Base-by-base conservation (phyloP, 2,113 vertebrate genomes). In the Corvus hawaiiensis region DNA sequence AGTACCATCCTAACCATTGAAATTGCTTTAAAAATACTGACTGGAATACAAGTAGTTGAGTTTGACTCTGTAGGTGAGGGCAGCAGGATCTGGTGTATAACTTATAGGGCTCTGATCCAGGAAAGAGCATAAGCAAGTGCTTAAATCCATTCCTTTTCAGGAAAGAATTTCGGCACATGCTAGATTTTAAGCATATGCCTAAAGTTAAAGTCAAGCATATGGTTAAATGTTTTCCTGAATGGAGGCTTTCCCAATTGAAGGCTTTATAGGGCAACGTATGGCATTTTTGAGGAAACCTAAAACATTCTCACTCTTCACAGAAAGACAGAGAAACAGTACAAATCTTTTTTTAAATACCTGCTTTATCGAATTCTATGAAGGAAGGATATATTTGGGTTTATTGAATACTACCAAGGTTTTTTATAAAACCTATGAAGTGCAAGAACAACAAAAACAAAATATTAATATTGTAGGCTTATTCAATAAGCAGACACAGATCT, bases 201-300 rank as follows among this genome's bases (percentile, higher is more conserved):
- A 48, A 85, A 96, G 78, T 82, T 96, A 92, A 93, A 96, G 82
- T 88, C 79, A 95, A 96, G 52, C 92, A 96, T 96, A 96, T 96
- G 96, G 87, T 88, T 86, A 94, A 93, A 92, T 90, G 81, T 92
- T 97, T 96, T 96, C 56, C 83, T 93, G 78, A 91, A 92, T 78
- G 61, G 67, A 96, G 75, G 80, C 41, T 92, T 90, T 94, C 62
- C 84, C 30, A 6, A 74, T 44, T 88, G 87, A 91, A 91, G 84
- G 14, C 49, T 90, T 87, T 91, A 91, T 90, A 96, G 89, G 92
- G 89, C 85, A 97, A 89, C 32, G 33, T 96, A 96, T 94, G 94
- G 64, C 80, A 82, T 93, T 94, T 96, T 74, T 93, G 66, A 93
- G 69, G 41, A 95, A 95, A 93, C 88, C 39, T 87, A 58, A 92